These are phyloP conservation scores for Aptenodytes forsteri DNA, from an alignment of 2,113 vertebrate species.

Conservation along the genomic window DNA sequence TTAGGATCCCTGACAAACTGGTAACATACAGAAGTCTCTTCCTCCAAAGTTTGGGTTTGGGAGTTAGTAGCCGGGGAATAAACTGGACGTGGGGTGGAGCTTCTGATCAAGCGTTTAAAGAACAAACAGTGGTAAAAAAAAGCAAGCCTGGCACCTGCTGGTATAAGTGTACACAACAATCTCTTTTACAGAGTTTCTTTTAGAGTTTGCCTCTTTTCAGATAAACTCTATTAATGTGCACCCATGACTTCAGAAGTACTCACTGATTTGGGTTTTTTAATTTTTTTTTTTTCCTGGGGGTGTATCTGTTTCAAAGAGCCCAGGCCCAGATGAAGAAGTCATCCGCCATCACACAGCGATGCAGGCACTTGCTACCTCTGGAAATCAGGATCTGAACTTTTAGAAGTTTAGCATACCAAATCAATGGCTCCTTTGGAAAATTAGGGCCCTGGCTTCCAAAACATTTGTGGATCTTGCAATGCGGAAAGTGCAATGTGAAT, in stretches of 20 bases:
- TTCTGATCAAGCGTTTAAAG: not conserved
- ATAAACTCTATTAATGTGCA: not conserved
- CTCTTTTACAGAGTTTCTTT: not conserved
- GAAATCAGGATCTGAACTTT: not conserved
- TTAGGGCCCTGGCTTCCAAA: not conserved
- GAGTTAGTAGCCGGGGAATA: not conserved
- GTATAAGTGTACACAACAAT: not conserved
- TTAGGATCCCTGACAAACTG: not conserved
- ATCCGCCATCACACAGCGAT: not conserved
- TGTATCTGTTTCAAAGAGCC: not conserved
- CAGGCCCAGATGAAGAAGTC: not conserved
- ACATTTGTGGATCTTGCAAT: not conserved
- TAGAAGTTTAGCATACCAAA: not conserved
- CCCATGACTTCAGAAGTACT: not conserved
- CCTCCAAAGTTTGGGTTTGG: not conserved
- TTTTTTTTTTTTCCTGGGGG: accelerated
- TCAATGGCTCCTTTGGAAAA: not conserved
- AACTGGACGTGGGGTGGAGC: not conserved
- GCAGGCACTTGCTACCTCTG: not conserved
- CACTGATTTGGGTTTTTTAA: not conserved
- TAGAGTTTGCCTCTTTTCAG: not conserved
- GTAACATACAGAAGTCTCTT: not conserved
- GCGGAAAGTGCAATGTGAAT: not conserved
- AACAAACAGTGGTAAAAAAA: not conserved
- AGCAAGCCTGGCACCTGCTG: conserved; percentile 54